Evolutionary conservation across 2,888 invertebrate genomes (phyloP), one percentile per base, ranked within the genome.

Genomic region (Coleophora deauratella): DNA sequence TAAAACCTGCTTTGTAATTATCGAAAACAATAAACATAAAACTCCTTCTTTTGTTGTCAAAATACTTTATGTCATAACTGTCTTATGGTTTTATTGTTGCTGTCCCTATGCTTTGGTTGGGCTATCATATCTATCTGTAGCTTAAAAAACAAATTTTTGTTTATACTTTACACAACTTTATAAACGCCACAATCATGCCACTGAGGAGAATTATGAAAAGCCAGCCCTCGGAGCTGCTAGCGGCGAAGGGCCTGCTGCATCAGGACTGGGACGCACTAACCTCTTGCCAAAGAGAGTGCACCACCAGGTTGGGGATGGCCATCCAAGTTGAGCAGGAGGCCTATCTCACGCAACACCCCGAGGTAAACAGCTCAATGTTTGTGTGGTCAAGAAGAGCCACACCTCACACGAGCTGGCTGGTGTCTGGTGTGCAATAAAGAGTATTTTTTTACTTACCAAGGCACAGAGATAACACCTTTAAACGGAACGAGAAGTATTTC

Each of bases 321-420:
- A 45, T 79, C 10, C 80, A 81, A 47, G 34, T 74, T 10, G 80
- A 81, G 41, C 77, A 82, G 35, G 80, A 82, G 45, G 61, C 72
- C 0, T 82, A 81, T 43, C 42, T 82, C 14, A 47, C 51, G 0
- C 56, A 62, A 38, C 82, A 82, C 45, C 78, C 80, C 9, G 80
- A 82, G 73, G 82, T 80, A 47, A 41, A n/a, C n/a, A n/a, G n/a
- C n/a, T n/a, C 21, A 40, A 30, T 27, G 3, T 35, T 34, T 42
- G 15, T 30, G 8, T 14, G 13, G 3, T 3, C 11, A 28, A 34
- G 9, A 34, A 12, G 14, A 11, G 12, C 9, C 13, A 12, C 3
- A 3, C 12, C 4, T 14, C 6, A 9, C 3, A 34, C n/a, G n/a
- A n/a, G n/a, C n/a, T n/a, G n/a, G n/a, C 9, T 33, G 6, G 6